Evolutionary conservation across 2,797 vertebrate genomes (phyloP).

Genomic region (Falco columbarius): DNA sequence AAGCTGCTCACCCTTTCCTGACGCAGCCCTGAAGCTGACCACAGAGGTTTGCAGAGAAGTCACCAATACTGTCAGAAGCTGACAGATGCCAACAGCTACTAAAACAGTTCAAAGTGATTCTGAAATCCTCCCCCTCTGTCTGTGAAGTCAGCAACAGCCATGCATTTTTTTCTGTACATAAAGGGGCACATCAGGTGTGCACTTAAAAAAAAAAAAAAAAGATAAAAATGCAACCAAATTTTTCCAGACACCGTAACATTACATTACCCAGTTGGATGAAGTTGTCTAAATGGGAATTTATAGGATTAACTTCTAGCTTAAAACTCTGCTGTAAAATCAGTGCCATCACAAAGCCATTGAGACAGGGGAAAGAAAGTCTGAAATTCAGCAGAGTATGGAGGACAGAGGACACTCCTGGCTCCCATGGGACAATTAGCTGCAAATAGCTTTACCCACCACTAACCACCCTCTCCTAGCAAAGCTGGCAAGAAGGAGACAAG

Average conservation of each 20-base stretch:
- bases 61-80: background rate
- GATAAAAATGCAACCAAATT: background rate
- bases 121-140: background rate
- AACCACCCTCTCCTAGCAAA: background rate
- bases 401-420: background rate
- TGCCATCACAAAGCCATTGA: background rate
- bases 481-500: background rate
- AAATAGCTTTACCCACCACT: background rate
- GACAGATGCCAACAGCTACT: background rate
- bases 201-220: background rate
- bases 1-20: background rate
- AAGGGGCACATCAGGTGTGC: rapidly evolving
- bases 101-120: background rate
- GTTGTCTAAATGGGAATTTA: background rate
- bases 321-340: background rate
- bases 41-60: background rate
- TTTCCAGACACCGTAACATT: background rate
- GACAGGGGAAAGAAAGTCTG: background rate
- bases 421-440: background rate
- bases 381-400: background rate
- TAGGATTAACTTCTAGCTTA: background rate
- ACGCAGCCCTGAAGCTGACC: background rate
- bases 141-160: background rate
- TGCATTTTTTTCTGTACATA: background rate
- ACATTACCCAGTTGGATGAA: background rate